These are phyloP conservation scores for Flabesymbios commensalis DNA, from an alignment of 2,888 invertebrate species.

Conservation along the genomic window DNA sequence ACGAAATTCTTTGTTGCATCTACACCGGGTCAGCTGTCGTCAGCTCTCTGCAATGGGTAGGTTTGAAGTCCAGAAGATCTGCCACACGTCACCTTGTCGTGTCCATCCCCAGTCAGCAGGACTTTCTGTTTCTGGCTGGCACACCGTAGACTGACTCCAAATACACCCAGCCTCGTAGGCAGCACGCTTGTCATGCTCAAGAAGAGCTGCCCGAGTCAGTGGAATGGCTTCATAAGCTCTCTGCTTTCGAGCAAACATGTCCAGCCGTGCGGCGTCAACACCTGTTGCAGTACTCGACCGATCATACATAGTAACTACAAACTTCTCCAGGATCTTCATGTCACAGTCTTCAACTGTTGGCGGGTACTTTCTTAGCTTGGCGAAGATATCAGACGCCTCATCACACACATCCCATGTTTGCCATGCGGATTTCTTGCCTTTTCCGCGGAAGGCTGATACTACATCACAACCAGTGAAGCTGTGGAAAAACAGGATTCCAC, in stretches of 20 bases:
- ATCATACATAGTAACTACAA: constrained; percentile 36
- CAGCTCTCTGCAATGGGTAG: background rate
- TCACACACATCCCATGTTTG: constrained; percentile 31
- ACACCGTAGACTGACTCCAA: constrained; percentile 18
- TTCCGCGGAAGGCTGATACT: constrained; percentile 32
- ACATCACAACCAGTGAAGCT: constrained; percentile 39
- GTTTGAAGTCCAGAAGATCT: background rate
- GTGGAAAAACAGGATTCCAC: constrained; percentile 31
- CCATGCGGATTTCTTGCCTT: constrained; percentile 36
- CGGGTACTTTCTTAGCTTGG: constrained; percentile 14
- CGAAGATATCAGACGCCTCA: constrained; percentile 26
- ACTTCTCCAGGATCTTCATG: constrained; percentile 28
- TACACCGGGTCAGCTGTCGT: background rate
- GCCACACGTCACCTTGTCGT: background rate
- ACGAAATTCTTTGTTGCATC: background rate
- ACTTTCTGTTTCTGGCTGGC: background rate
- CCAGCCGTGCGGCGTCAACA: constrained; percentile 31
- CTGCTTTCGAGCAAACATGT: constrained; percentile 38
- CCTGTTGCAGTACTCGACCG: constrained; percentile 22
- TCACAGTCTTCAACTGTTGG: constrained; percentile 18
- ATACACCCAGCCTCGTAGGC: constrained; percentile 26
- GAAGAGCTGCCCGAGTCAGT: constrained; percentile 16
- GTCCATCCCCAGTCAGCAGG: constrained; percentile 4
- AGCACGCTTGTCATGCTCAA: constrained; percentile 30
- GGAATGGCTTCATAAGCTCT: constrained; percentile 29